Evolutionary conservation across 1,140 invertebrate genomes (phyloP).

Genomic region (Phortica variegata): DNA sequence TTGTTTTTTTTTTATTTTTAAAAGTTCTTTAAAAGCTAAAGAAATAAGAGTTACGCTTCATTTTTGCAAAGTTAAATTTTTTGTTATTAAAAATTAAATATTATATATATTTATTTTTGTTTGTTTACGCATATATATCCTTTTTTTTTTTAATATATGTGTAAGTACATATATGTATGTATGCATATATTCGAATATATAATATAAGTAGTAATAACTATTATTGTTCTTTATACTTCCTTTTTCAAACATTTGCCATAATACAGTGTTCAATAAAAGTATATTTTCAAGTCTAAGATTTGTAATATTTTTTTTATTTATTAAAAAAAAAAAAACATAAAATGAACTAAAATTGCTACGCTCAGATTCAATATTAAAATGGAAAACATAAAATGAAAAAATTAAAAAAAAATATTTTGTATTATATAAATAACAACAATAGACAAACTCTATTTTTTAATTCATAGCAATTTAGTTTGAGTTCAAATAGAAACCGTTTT

Average conservation of each 20-base stretch:
- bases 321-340: no score
- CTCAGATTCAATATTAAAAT: conserved; percentile 37
- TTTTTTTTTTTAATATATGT: conserved; percentile 34
- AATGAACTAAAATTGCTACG: no score
- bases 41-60: conserved; percentile 34
- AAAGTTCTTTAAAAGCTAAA: conserved; percentile 24
- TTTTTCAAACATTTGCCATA: conserved; percentile 38
- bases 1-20: conserved; percentile 10
- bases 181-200: conserved; percentile 43
- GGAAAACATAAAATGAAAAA: conserved; percentile 4
- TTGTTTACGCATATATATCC: conserved; percentile 37
- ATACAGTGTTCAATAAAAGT: no score
- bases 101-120: conserved; percentile 18
- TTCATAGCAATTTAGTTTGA: no score
- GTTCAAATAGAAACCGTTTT: no score
- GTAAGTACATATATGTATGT: conserved; percentile 19
- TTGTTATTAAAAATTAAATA: no score
- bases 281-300: no score
- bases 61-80: conserved; percentile 35
- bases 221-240: conserved; percentile 58
- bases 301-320: no score
- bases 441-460: no score
- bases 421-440: no score
- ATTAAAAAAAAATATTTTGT: conserved; percentile 1
- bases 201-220: conserved; percentile 58